Evolutionary conservation across 2,888 invertebrate genomes (phyloP).

Genomic region (Drosophila neonasuta): DNA sequence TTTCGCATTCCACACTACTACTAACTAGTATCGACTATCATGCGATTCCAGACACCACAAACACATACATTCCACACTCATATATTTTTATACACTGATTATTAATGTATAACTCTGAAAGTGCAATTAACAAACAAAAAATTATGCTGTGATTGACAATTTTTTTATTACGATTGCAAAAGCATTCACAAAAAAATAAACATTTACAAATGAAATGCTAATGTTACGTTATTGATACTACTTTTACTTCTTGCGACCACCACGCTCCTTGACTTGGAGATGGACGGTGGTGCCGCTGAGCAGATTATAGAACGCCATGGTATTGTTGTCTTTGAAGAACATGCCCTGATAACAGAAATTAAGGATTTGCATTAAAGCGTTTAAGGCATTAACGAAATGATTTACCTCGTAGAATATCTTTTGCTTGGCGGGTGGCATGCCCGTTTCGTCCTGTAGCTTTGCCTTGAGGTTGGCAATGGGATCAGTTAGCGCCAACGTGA

Average conservation of each 20-base stretch:
- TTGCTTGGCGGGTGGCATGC: slow-evolving; percentile 98
- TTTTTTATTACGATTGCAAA: slow-evolving; percentile 64
- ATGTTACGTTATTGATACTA: background rate
- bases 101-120: slow-evolving; percentile 47
- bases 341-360: slow-evolving; percentile 87
- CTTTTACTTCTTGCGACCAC: slow-evolving; percentile 96
- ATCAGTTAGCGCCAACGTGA: slow-evolving; percentile 90
- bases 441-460: slow-evolving; percentile 91
- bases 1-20: slow-evolving; percentile 26
- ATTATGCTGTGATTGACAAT: slow-evolving; percentile 65
- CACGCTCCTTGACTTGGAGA: slow-evolving; percentile 97
- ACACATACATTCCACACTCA: slow-evolving; percentile 39
- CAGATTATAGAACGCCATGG: slow-evolving; percentile 97
- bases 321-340: slow-evolving; percentile 98
- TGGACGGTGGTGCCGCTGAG: slow-evolving; percentile 91
- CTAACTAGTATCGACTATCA: slow-evolving; percentile 2
- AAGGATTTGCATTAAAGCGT: background rate
- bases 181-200: slow-evolving; percentile 56
- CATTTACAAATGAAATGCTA: slow-evolving; percentile 42
- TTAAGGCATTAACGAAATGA: background rate
- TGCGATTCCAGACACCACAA: slow-evolving; percentile 14
- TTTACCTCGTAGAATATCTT: slow-evolving; percentile 95
- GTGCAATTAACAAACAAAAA: slow-evolving; percentile 68
- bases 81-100: slow-evolving; percentile 33
- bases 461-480: slow-evolving; percentile 93